Evolutionary conservation across 92 coral and sea anemone genomes (phyloP).

Genomic region (Actinernus sp.): DNA sequence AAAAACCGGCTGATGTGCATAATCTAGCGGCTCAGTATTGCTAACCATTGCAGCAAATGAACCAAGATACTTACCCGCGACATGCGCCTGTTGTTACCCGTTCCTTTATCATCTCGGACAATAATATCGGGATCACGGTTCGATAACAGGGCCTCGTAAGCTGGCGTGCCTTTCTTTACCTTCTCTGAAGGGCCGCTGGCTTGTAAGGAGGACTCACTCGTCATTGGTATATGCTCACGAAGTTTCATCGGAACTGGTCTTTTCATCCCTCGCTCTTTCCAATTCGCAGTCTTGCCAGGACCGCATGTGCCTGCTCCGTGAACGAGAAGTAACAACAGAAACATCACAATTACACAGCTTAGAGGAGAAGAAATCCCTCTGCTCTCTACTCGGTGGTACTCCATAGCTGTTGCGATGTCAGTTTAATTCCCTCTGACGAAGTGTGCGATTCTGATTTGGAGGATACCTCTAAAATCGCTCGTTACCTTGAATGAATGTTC

Average conservation of each 20-base stretch:
- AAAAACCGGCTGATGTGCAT: too few species aligned
- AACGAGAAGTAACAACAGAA: conserved; percentile 17
- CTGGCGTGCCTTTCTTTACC: conserved; percentile 60
- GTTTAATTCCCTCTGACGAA: too few species aligned
- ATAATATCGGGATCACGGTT: conserved; percentile 75
- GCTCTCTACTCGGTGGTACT: conserved; percentile 7
- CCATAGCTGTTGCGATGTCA: conserved; percentile 33
- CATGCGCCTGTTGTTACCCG: conserved; percentile 79
- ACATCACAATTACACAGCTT: background rate
- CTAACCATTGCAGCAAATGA: too few species aligned
- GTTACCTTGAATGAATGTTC: too few species aligned
- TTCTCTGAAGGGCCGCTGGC: conserved; percentile 77
- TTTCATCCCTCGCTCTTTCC: background rate
- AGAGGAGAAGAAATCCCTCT: background rate
- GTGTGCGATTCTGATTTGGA: too few species aligned
- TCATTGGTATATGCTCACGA: conserved; percentile 64
- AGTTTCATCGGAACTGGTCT: conserved; percentile 56
- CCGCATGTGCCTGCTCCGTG: conserved; percentile 48
- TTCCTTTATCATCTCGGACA: conserved; percentile 62
- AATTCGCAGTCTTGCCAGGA: conserved; percentile 24
- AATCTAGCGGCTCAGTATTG: too few species aligned
- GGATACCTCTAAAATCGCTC: too few species aligned
- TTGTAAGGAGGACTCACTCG: conserved; percentile 50
- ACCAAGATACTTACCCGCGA: conserved; percentile 72
- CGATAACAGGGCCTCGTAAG: conserved; percentile 46